Evolutionary conservation across 2,888 invertebrate species (phyloP).

Genomic region (Tetropium fuscum): DNA sequence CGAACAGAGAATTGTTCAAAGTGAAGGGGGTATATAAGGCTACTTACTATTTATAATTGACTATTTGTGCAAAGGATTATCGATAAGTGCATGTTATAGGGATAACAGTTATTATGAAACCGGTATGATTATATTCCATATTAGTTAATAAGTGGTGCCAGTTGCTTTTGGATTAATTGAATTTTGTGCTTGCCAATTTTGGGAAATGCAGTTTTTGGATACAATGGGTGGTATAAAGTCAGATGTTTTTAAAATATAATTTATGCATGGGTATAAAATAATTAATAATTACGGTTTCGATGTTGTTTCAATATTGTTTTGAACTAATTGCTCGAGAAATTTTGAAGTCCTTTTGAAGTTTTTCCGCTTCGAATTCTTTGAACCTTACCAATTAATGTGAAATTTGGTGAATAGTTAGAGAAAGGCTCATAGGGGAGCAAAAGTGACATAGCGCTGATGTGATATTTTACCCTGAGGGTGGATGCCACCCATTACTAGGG

Average conservation of each 20-base stretch:
- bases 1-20: conserved; percentile 34
- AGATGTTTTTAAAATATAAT: conserved; percentile 10
- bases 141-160: conserved; percentile 19
- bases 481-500: too few relatives aligned
- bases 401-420: too few relatives aligned
- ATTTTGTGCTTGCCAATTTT: conserved; percentile 6
- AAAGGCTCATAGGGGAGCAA: too few relatives aligned
- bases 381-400: too few relatives aligned
- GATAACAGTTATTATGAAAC: conserved; percentile 48
- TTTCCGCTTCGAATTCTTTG: too few relatives aligned
- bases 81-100: conserved; percentile 44
- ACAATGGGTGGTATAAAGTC: too few relatives aligned
- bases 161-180: conserved; percentile 5
- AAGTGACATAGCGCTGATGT: too few relatives aligned
- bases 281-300: too few relatives aligned
- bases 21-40: conserved; percentile 47
- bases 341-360: too few relatives aligned
- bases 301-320: too few relatives aligned
- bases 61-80: conserved; percentile 40
- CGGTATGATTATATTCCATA: conserved; percentile 42
- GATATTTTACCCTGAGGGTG: too few relatives aligned
- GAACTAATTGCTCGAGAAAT: too few relatives aligned
- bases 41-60: conserved; percentile 37
- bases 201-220: conserved; percentile 8
- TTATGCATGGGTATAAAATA: neutral